Base-by-base conservation (phyloP, 2,797 vertebrate species). In the Peromyscus attwateri region DNA sequence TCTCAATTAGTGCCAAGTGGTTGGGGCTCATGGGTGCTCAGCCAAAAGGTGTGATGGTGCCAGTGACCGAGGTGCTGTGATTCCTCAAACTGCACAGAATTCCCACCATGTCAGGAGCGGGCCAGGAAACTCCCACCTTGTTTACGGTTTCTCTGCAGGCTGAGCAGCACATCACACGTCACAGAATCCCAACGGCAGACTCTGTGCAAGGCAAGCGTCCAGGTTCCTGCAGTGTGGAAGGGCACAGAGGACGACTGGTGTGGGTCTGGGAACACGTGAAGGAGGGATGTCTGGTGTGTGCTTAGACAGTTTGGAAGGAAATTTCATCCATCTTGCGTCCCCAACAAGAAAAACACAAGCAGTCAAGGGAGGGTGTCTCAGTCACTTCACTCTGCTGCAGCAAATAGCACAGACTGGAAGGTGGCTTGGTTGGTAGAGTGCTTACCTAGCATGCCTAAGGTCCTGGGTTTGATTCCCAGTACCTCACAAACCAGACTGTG, bases 51-150 rank as follows among this genome's bases (percentile, higher is more conserved):
- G 0, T 75, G 23, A 3, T 13, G 13, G 46, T 29, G 34, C 71
- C 66, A 10, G 6, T 1, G 31, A 46, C 19, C 49, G 5, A 57
- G 5, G 4, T 17, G 49, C 57, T 27, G 23, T 4, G 73, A 80
- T 76, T 60, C 52, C 64, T 55, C 62, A 40, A 68, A 77, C 29
- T 7, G 27, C 55, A 11, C 43, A 62, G 88, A 57, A 83, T 46
- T 49, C 75, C 79, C 49, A 19, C 29, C 34, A 29, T 1, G 7
- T 10, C 29, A 23, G 31, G 29, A 10, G 23, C 37, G 10, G 34
- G 34, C 64, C 81, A 77, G 60, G 73, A 95, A 95, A 60, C 34
- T 64, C 91, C 73, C 89, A 14, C 46, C 46, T 89, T 80, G 96
- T 89, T 96, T 92, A 66, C 49, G 19, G 66, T 46, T 87, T 90